phyloP scores from a whole-genome alignment of 2,888 invertebrate species.

The Rhorus exstirpatorius region DNA sequence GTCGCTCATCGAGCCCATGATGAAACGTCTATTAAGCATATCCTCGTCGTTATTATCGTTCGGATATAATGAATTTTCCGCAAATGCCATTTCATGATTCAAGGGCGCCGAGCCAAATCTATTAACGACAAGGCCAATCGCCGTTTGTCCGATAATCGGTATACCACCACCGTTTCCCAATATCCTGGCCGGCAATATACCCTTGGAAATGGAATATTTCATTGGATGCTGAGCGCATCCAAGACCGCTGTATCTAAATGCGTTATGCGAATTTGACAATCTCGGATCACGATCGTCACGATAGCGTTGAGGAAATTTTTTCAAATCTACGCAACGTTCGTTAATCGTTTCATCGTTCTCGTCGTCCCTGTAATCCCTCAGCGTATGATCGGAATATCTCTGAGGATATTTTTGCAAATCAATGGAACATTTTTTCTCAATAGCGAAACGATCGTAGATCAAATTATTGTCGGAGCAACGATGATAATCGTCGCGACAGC shows the following conservation, averaged over 20 bases:
- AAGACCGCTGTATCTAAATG: conserved; percentile 81
- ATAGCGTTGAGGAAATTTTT: conserved; percentile 82
- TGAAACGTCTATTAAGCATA: conserved; percentile 79
- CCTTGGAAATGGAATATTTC: conserved; percentile 80
- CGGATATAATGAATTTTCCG: conserved; percentile 78
- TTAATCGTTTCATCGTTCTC: conserved; percentile 74
- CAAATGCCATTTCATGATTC: conserved; percentile 75
- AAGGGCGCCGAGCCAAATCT: conserved; percentile 82
- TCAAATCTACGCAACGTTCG: conserved; percentile 77
- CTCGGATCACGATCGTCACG: conserved; percentile 80
- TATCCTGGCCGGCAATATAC: conserved; percentile 80
- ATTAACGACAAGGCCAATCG: conserved; percentile 83
- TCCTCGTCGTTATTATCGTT: conserved; percentile 79
- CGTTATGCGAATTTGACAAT: conserved; percentile 77
- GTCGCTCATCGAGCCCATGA: conserved; percentile 81
- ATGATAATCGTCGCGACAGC: conserved; percentile 83
- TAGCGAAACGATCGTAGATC: conserved; percentile 79
- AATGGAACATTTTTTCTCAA: conserved; percentile 74
- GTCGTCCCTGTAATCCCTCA: conserved; percentile 77
- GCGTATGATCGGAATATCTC: conserved; percentile 80
- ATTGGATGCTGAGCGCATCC: conserved; percentile 79
- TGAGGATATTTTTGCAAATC: conserved; percentile 76
- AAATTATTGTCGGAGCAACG: conserved; percentile 83
- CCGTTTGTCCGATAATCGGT: conserved; percentile 83
- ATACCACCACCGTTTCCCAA: conserved; percentile 81